These are phyloP conservation scores for Ceratoteleas bidentatus DNA, from an alignment of 1,140 invertebrate genomes.

Conservation along the genomic window DNA sequence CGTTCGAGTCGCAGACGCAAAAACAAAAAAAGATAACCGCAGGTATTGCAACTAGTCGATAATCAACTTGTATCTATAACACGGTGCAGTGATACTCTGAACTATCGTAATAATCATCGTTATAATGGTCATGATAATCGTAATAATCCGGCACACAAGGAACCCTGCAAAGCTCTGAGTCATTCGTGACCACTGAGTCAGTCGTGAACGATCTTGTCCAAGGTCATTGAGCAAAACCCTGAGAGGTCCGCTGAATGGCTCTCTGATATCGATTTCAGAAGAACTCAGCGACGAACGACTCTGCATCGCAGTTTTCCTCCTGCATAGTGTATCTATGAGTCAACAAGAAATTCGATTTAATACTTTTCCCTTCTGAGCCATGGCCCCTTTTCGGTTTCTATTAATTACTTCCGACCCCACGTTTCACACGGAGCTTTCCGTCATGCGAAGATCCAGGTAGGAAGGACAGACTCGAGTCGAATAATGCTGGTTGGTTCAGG, in stretches of 20 bases:
- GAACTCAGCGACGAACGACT: too few relatives aligned
- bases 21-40: slow-evolving; percentile 31
- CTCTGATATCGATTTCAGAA: too few relatives aligned
- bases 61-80: slow-evolving; percentile 68
- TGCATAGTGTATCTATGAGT: slow-evolving; percentile 70
- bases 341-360: slow-evolving; percentile 75
- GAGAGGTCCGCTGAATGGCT: too few relatives aligned
- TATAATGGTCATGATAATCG: slow-evolving; percentile 54
- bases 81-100: slow-evolving; percentile 69
- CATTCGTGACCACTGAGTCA: too few relatives aligned
- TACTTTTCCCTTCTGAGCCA: slow-evolving; percentile 35
- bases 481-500: neutral
- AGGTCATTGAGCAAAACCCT: too few relatives aligned
- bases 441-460: slow-evolving; percentile 34
- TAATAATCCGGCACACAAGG: slow-evolving; percentile 43
- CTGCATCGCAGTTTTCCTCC: too few relatives aligned
- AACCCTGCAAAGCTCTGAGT: too few relatives aligned
- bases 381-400: neutral
- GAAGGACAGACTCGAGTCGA: neutral
- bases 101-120: slow-evolving; percentile 59
- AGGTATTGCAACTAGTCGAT: slow-evolving; percentile 57
- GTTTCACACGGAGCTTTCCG: slow-evolving; percentile 18
- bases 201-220: too few relatives aligned
- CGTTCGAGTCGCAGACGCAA: slow-evolving; percentile 36
- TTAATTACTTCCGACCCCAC: neutral